Evolutionary conservation across 2,797 vertebrate species (phyloP).

Genomic region (Lycodopsis pacificus): DNA sequence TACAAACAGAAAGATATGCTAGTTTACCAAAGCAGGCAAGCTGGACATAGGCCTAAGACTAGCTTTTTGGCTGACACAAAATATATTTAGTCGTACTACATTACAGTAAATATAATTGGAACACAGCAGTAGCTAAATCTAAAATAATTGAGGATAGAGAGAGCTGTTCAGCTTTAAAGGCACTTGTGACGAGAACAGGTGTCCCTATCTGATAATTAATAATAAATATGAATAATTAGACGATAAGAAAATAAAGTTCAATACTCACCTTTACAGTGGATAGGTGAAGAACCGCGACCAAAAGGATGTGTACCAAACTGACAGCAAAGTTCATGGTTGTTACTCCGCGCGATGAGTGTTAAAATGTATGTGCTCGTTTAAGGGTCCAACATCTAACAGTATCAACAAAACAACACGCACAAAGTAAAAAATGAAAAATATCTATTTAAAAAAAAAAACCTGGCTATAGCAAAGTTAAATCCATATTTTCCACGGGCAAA

Average conservation of each 20-base stretch:
- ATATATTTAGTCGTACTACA: background rate
- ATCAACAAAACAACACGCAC: background rate
- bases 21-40: background rate
- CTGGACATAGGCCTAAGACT: background rate
- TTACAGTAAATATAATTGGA: background rate
- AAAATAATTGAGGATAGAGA: background rate
- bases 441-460: slow-evolving; percentile 29
- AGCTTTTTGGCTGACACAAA: background rate
- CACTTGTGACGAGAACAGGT: background rate
- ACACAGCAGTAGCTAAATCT: background rate
- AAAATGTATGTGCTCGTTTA: slow-evolving; percentile 46
- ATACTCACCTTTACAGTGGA: slow-evolving; percentile 89
- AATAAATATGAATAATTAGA: background rate
- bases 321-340: slow-evolving; percentile 95
- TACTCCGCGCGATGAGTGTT: slow-evolving; percentile 69
- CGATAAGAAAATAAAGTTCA: background rate
- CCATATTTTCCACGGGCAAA: slow-evolving; percentile 69
- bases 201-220: background rate
- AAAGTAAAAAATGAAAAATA: slow-evolving; percentile 25
- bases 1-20: background rate
- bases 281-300: slow-evolving; percentile 88
- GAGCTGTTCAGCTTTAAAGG: background rate
- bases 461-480: slow-evolving; percentile 70
- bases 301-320: slow-evolving; percentile 88
- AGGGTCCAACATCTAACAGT: slow-evolving; percentile 8